Percentiles rank a stretch among this genome's conserved stretches.
These are phyloP conservation scores for Characodon lateralis DNA, from an alignment of 2,797 vertebrate genomes.

Conservation along the genomic window DNA sequence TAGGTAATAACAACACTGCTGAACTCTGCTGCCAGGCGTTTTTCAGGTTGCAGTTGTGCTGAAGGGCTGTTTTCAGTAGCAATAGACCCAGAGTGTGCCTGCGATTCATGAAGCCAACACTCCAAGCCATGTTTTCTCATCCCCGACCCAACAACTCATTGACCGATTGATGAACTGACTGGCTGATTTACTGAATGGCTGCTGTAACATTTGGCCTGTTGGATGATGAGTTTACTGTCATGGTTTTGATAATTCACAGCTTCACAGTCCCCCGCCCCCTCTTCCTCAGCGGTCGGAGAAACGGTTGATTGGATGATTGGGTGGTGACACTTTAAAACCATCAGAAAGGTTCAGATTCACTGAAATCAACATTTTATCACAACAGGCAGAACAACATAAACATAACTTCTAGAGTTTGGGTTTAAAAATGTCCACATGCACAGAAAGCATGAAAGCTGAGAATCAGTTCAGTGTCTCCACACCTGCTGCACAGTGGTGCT, in stretches of 20 bases:
- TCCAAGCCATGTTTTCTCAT: slow-evolving; percentile 53
- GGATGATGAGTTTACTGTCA: slow-evolving; percentile 16
- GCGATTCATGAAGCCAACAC: slow-evolving; percentile 60
- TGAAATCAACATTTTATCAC: background rate
- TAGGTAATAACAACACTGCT: slow-evolving; percentile 62
- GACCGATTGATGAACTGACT: background rate
- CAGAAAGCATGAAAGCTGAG: background rate
- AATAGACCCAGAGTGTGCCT: slow-evolving; percentile 87
- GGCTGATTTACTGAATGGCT: slow-evolving; percentile 22
- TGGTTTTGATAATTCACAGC: slow-evolving; percentile 38
- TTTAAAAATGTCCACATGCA: background rate
- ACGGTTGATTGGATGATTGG: slow-evolving; percentile 31
- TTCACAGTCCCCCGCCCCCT: slow-evolving; percentile 4
- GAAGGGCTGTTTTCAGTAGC: slow-evolving; percentile 87
- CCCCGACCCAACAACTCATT: slow-evolving; percentile 23
- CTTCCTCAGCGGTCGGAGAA: slow-evolving; percentile 8
- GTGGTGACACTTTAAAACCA: background rate
- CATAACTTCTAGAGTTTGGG: no score
- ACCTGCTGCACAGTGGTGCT: background rate
- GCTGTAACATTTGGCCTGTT: slow-evolving; percentile 19
- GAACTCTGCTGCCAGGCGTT: slow-evolving; percentile 63
- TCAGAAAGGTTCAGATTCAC: slow-evolving; percentile 1
- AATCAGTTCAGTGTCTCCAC: background rate
- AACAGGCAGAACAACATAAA: background rate
- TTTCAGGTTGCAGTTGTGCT: slow-evolving; percentile 79